Evolutionary conservation across 64 coral and sea anemone species (phyloP).

Genomic region (Stichodactyla helianthus): DNA sequence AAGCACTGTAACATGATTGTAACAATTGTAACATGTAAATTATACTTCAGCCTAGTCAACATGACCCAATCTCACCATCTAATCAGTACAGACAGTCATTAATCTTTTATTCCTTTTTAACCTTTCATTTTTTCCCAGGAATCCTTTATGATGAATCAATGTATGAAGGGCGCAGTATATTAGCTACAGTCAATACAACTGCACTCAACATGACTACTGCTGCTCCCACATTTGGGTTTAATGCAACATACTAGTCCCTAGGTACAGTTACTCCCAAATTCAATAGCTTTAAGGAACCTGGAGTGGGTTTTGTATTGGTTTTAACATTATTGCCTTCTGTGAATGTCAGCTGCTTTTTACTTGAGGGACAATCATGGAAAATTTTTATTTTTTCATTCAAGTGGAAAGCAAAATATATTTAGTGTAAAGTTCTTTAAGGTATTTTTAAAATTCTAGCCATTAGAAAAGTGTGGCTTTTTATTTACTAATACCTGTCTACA

Average conservation of each 20-base stretch:
- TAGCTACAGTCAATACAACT: not conserved
- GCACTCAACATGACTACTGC: not conserved
- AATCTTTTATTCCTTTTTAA: no score
- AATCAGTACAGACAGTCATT: no score
- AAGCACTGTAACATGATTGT: no score
- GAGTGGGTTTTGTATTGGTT: not conserved
- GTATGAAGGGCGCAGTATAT: conserved; percentile 40
- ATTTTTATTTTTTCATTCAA: no score
- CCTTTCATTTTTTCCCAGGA: conserved; percentile 26
- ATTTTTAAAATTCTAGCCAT: not conserved
- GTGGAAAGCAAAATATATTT: no score
- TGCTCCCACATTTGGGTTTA: not conserved
- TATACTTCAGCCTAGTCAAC: no score
- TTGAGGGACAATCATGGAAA: no score
- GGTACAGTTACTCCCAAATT: not conserved
- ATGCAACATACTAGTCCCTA: not conserved
- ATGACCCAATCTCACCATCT: no score
- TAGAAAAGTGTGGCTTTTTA: not conserved
- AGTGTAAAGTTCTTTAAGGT: not conserved
- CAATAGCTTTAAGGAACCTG: not conserved
- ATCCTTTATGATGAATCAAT: conserved; percentile 68
- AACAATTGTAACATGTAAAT: no score
- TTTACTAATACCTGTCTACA: not conserved
- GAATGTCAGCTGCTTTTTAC: no score
- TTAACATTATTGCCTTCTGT: no score